A percentile compares a stretch with the other conserved stretches of the same genome.
phyloP scores from a whole-genome alignment of 2,888 invertebrate genomes.

The Oxyteleia sp. region DNA sequence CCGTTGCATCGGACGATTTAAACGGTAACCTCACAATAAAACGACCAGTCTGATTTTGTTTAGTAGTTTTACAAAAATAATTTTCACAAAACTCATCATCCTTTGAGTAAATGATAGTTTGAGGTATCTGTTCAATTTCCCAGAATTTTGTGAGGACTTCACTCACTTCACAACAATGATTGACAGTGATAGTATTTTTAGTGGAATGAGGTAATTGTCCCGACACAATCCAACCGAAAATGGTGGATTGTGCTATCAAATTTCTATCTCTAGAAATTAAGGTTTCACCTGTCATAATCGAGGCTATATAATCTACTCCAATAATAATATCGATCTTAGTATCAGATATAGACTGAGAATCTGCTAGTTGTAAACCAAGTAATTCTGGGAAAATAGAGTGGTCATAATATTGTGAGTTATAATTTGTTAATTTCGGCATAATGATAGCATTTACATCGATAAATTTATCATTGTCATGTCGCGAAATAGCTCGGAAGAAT shows the following conservation, averaged over 20 bases:
- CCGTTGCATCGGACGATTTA: too few relatives aligned
- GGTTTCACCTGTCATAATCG: background rate
- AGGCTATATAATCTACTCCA: background rate
- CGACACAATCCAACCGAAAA: constrained; percentile 11
- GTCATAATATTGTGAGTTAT: background rate
- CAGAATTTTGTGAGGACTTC: background rate
- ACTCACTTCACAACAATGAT: too few relatives aligned
- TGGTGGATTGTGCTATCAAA: background rate
- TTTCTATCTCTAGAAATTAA: background rate
- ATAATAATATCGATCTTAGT: constrained; percentile 1
- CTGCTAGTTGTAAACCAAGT: background rate
- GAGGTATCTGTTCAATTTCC: background rate
- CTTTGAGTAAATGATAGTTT: too few relatives aligned
- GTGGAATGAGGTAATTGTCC: background rate
- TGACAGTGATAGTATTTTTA: too few relatives aligned
- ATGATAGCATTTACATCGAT: background rate
- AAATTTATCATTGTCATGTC: background rate
- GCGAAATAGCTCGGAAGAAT: too few relatives aligned
- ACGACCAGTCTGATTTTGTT: background rate
- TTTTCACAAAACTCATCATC: background rate
- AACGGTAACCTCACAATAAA: background rate
- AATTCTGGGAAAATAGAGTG: background rate
- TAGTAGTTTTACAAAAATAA: background rate
- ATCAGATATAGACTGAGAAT: background rate
- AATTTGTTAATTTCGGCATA: background rate